A percentile compares a stretch with the other conserved stretches of the same genome.
Conservation (phyloP, 37 sponge, comb jelly and placozoan species). For the Cliona cf. orientalis region DNA sequence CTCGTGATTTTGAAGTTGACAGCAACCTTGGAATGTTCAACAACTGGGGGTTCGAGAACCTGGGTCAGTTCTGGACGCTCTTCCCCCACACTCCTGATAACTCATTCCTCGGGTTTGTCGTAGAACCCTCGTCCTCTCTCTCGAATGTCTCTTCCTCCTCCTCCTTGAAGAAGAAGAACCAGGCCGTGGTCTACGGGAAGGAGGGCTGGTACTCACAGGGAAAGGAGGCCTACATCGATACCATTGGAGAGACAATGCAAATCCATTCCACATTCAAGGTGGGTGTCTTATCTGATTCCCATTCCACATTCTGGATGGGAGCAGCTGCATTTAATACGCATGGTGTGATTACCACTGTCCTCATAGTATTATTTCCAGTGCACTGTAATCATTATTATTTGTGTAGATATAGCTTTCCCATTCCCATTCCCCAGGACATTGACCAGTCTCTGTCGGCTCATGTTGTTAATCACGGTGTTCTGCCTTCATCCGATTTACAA, state of each 20-base stretch:
- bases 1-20: conserved; percentile 17
- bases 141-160: no score
- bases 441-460: not conserved
- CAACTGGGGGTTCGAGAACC: conserved; percentile 71
- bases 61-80: conserved; percentile 77
- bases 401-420: not conserved
- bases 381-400: not conserved
- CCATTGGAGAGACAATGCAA: conserved; percentile 51
- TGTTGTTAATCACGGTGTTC: conserved; percentile 1
- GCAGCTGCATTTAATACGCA: no score
- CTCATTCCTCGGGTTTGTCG: conserved; percentile 74
- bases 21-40: conserved; percentile 17
- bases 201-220: conserved; percentile 47
- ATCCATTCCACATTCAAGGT: conserved; percentile 77
- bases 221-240: conserved; percentile 39
- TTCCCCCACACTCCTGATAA: conserved; percentile 90
- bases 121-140: conserved; percentile 20
- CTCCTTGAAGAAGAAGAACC: conserved; percentile 36
- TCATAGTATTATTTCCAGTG: no score
- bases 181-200: conserved; percentile 81
- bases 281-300: not conserved
- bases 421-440: conserved; percentile 4
- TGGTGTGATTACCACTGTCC: no score
- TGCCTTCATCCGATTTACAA: not conserved
- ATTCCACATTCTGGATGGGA: no score